These are phyloP conservation scores for Ladona fulva DNA, from an alignment of 1,140 invertebrate species.

Conservation along the genomic window DNA sequence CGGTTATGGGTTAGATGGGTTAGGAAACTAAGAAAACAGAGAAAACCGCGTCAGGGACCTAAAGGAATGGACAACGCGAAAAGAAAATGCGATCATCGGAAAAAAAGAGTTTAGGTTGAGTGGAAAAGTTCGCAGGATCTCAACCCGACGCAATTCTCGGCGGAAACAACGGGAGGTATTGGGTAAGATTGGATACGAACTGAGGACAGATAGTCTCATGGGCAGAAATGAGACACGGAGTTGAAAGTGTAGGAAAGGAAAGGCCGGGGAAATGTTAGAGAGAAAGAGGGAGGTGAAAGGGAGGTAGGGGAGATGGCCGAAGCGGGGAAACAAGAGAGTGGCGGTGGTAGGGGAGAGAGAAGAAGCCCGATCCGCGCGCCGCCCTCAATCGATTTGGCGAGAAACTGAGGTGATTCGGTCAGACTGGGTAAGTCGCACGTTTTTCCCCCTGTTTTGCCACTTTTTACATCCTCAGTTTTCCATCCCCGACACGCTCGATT, in stretches of 20 bases:
- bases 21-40: no score
- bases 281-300: not conserved
- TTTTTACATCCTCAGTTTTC: not conserved
- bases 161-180: not conserved
- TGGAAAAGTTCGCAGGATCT: no score
- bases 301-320: not conserved
- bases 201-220: not conserved
- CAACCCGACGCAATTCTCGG: not conserved
- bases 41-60: no score
- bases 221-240: no score
- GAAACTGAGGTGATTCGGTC: constrained; percentile 4
- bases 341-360: not conserved
- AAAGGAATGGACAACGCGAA: no score
- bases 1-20: no score
- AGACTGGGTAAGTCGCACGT: not conserved
- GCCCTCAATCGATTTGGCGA: not conserved
- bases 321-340: not conserved
- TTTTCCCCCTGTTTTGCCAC: not conserved
- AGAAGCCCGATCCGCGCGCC: not conserved
- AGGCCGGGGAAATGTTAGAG: not conserved
- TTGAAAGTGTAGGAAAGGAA: not conserved
- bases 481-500: not conserved
- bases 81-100: no score
- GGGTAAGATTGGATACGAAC: not conserved
- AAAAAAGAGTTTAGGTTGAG: no score